Percentiles rank a stretch among this genome's conserved stretches.
These are phyloP conservation scores for Sterna hirundo DNA, from an alignment of 2,113 vertebrate species.

Conservation along the genomic window DNA sequence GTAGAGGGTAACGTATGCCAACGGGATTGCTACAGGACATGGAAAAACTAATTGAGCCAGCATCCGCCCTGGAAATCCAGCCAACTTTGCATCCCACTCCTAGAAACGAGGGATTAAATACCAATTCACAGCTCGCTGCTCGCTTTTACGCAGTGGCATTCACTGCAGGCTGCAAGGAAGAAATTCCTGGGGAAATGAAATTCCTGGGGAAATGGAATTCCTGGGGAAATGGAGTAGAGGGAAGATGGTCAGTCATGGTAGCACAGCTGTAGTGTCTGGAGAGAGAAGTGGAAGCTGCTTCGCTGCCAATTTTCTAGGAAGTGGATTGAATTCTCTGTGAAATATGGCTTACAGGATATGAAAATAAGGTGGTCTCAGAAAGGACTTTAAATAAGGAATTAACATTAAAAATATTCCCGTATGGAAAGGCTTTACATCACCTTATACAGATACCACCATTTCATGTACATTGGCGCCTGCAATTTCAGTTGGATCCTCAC, in stretches of 20 bases:
- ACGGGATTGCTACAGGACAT: neutral
- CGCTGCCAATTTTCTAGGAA: neutral
- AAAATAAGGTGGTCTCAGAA: neutral
- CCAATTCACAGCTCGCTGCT: neutral
- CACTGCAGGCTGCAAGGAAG: neutral
- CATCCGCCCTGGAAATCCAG: neutral
- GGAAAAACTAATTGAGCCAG: neutral
- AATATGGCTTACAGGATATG: neutral
- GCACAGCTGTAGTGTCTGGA: neutral
- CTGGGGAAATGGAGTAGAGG: neutral
- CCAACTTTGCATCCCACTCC: neutral
- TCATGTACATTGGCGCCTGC: neutral
- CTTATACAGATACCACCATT: conserved; percentile 14
- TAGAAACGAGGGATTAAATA: neutral
- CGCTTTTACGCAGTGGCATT: neutral
- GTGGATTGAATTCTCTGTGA: neutral
- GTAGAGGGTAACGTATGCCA: neutral
- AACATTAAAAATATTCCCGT: conserved; percentile 27
- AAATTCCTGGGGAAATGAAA: neutral
- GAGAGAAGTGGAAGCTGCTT: neutral
- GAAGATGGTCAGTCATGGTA: rapidly evolving
- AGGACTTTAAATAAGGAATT: neutral
- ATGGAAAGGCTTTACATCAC: neutral
- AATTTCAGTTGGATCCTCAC: conserved; percentile 1
- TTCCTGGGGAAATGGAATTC: neutral